A percentile compares a stretch with the other conserved stretches of the same genome.
Evolutionary conservation across 1,140 invertebrate genomes (phyloP).

Genomic region (Eriocheir sinensis): DNA sequence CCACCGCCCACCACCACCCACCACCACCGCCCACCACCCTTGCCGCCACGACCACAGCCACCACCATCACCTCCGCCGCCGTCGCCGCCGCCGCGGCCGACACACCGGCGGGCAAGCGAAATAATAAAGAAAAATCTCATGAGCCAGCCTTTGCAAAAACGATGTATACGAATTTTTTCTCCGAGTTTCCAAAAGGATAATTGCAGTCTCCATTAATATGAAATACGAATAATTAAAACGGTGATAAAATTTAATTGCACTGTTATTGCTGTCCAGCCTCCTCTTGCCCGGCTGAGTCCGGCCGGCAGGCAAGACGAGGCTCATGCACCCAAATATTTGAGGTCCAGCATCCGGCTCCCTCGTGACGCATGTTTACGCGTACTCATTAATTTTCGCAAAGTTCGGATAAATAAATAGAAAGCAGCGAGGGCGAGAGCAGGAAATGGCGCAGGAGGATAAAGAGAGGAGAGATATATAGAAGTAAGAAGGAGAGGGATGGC

Average conservation of each 20-base stretch:
- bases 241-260: conserved; percentile 70
- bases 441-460: conserved; percentile 42
- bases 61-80: not conserved
- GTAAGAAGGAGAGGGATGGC: conserved; percentile 58
- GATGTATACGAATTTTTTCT: conserved; percentile 63
- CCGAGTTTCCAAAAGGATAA: conserved; percentile 73
- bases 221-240: conserved; percentile 75
- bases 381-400: conserved; percentile 48
- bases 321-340: conserved; percentile 30
- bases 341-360: conserved; percentile 35
- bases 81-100: conserved; percentile 1
- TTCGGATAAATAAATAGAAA: conserved; percentile 70
- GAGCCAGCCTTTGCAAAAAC: conserved; percentile 38
- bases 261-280: conserved; percentile 70
- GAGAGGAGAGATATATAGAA: conserved; percentile 43
- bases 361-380: conserved; percentile 46
- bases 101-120: not conserved
- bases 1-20: no score
- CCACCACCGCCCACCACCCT: not conserved
- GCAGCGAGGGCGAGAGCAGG: conserved; percentile 42
- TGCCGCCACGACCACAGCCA: not conserved
- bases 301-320: conserved; percentile 43
- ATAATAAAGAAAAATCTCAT: not conserved
- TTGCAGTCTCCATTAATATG: conserved; percentile 74
- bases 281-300: conserved; percentile 44